phyloP scores from a whole-genome alignment of 2,113 vertebrate genomes.

The Cephalophus harveyi region DNA sequence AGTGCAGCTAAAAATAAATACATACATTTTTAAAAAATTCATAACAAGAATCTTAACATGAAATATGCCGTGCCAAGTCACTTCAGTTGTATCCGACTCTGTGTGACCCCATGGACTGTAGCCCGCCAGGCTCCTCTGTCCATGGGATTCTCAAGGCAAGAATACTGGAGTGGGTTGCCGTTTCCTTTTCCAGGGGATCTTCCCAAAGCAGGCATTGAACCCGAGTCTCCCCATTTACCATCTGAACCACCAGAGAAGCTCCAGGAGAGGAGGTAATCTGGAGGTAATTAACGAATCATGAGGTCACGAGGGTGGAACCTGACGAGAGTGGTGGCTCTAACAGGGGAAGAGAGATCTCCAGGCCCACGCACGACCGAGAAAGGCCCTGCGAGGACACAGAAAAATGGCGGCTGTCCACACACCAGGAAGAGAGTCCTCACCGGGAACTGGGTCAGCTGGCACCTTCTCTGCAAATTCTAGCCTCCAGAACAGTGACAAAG shows the following conservation, averaged over 20 bases:
- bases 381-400: not conserved
- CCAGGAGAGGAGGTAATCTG: not conserved
- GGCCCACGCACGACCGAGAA: fast-evolving
- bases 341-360: not conserved
- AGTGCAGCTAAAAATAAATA: not conserved
- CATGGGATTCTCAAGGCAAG: not conserved
- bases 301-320: not conserved
- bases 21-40: not conserved
- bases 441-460: not conserved
- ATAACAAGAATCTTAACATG: not conserved
- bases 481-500: not conserved
- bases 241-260: not conserved
- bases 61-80: not conserved
- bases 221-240: not conserved
- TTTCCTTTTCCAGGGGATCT: not conserved
- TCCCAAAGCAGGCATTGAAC: not conserved
- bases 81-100: not conserved
- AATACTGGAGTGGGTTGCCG: not conserved
- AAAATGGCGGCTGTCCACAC: not conserved
- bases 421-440: not conserved
- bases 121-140: not conserved
- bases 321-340: too few species aligned
- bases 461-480: not conserved
- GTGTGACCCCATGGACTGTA: not conserved
- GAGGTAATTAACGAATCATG: not conserved